These are phyloP conservation scores for Nymphalis polychloros DNA, from an alignment of 2,888 invertebrate species.

Conservation along the genomic window DNA sequence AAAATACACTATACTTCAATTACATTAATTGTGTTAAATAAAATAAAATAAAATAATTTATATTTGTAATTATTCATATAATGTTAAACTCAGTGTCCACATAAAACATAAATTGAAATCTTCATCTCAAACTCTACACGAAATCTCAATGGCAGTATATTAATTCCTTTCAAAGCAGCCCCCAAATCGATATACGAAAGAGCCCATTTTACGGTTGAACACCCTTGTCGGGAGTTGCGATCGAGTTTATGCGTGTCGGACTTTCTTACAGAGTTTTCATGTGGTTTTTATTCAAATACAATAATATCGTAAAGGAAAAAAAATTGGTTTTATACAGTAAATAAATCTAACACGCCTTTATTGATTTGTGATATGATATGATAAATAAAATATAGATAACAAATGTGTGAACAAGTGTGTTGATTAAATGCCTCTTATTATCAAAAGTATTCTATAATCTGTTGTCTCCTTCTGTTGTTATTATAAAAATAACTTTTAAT, in stretches of 20 bases:
- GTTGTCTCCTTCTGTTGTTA: too few species aligned
- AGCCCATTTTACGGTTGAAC: constrained; percentile 50
- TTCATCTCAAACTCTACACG: constrained; percentile 13
- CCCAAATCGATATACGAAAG: constrained; percentile 49
- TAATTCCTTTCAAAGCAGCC: constrained; percentile 48
- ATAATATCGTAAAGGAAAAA: neutral
- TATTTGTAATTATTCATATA: neutral
- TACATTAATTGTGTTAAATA: too few species aligned
- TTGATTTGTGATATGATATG: too few species aligned
- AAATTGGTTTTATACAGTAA: neutral
- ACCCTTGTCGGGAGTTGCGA: constrained; percentile 39
- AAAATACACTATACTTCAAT: too few species aligned
- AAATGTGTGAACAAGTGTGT: too few species aligned
- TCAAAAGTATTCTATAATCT: too few species aligned
- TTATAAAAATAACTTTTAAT: too few species aligned
- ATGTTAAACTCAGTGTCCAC: neutral
- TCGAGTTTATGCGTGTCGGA: constrained; percentile 31
- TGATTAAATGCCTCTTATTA: too few species aligned
- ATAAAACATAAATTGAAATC: neutral
- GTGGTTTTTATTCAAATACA: constrained; percentile 29
- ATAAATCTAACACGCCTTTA: too few species aligned
- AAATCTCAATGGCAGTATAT: constrained; percentile 35
- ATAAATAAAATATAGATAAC: too few species aligned
- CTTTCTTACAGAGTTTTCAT: constrained; percentile 28
- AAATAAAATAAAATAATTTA: too few species aligned